Base-by-base conservation (phyloP, 2,888 invertebrate genomes). In the Amiota minor region DNA sequence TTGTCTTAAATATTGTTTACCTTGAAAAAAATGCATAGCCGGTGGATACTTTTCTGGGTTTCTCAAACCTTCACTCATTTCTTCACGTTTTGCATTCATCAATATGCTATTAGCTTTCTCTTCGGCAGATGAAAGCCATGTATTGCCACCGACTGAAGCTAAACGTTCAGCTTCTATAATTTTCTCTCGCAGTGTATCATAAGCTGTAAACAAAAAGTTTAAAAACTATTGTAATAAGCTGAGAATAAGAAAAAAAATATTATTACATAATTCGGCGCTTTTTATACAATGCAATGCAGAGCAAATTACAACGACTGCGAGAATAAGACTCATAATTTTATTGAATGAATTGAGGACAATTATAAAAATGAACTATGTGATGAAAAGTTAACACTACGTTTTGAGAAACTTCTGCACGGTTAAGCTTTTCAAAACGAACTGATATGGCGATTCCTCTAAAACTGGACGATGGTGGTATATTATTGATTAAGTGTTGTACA, bases 11-110 rank as follows among this genome's bases (percentile, higher is more conserved):
- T 89, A 85, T 1, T 88, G 78, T 78, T 90, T 91, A 0, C 91
- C 90, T 12, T 90, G 86, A 75, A 93, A 90, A 79, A 93, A 93
- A 83, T 92, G 92, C 78, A 89, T 87, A 0, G 91, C 90, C 3
- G 93, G 92, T 11, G 91, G 87, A 83, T 92, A 93, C 49, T 88
- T 89, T 75, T 86, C 87, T 14, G 90, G 89, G 62, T 89, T 81
- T 50, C 88, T 88, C 4, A 88, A 72, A 18, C 82, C 84, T 71
- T 88, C 87, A 1, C 86, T 81, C 50, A 89, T 88, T 80, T 89
- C 89, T 70, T 87, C 85, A 1, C 86, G 81, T 78, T 89, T 89
- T 70, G 89, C 89, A 70, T 89, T 88, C 89, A 89, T 90, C 75
- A 90, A 75, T 64, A 89, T 87, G n/a, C 83, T 83, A 77, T 89